Base-by-base conservation (phyloP, 2,797 vertebrate genomes). In the Glossophaga mutica region DNA sequence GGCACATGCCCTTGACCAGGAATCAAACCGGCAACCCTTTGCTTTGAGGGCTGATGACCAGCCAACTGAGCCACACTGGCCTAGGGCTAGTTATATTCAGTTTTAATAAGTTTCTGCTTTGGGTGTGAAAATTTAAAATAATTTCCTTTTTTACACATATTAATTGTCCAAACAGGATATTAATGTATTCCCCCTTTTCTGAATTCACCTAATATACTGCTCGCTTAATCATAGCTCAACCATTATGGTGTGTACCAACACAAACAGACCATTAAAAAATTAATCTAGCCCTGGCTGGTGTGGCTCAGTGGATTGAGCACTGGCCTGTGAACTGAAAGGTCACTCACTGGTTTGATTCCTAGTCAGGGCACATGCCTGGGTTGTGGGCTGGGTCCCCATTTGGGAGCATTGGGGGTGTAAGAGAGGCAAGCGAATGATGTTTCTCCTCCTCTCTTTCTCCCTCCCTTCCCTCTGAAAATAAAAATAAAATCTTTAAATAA, bases 81-180 rank as follows among this genome's bases (percentile, higher is more conserved):
- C 62, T 32, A 32, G 62, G 32, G 62, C 67, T 48, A 76, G 21
- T 94, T 91, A 77, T 12, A 42, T 37, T 82, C 74, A 55, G 16
- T 48, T 84, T 48, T 52, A 65, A 55, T 44, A 55, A 77, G 14
- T 79, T 87, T 68, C 94, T 92, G 70, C 44, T 48, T 78, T 97
- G 52, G 39, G 26, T 74, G 26, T 79, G 79, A 94, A 88, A 82
- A 70, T 85, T 76, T 81, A 87, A 94, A 95, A 94, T 5, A 29
- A 52, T 83, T 87, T 76, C 24, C 26, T 50, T 77, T 74, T 48
- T 90, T 42, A 81, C 0, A 52, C 44, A 85, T 19, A 84, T 50
- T 81, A 91, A 91, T 68, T 79, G 42, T 65, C 19, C 90, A 89
- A 94, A 93, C 39, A 68, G 6, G 34, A 79, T 95, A 73, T 24